Evolutionary conservation across 2,888 invertebrate genomes (phyloP), one percentile per base, ranked within the genome.

Genomic region (Harmothoe impar): DNA sequence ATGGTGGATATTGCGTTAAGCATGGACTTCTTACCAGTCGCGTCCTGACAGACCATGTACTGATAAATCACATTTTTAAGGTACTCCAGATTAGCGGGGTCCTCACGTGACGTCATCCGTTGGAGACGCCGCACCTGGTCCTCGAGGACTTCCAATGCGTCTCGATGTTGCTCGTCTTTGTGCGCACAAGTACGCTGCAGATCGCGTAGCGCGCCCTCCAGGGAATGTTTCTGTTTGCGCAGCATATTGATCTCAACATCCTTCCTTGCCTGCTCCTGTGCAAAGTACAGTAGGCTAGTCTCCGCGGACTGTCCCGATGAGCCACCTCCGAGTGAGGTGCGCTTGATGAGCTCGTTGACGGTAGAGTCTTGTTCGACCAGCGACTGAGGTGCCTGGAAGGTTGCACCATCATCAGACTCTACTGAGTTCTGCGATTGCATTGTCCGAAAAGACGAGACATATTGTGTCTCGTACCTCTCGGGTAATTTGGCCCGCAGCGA

Each of bases 21-120:
- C 98, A 98, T 98, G 94, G 98, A 98, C 54, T 97, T 97, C 91
- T 97, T 97, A 0, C 97, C 97, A 0, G 97, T 97, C 54, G 96
- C 95, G 95, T 98, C 98, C 0, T 96, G 96, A 0, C 97, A 97
- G 91, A 97, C 96, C 54, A 98, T 96, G 95, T 97, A 98, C 92
- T 98, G 97, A 89, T 98, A 97, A 89, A 98, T 97, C 5, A 98
- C 98, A 96, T 98, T 98, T 95, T 98, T 98, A 91, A 98, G 96
- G 95, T 98, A 98, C 95, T 98, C 98, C 68, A 98, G 96, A 96
- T 98, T 98, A 0, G 98, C 98, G 29, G 86, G 29, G 12, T 98
- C 98, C 95, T 98, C 98, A 0, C 98, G 92, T 0, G 98, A 97
- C 68, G 94, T 94, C 93, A 95, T 95, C 29, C 96, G 94, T 91